A percentile compares a stretch with the other conserved stretches of the same genome.
These are phyloP conservation scores for Drosophila pachea DNA, from an alignment of 1,140 invertebrate species.

Conservation along the genomic window DNA sequence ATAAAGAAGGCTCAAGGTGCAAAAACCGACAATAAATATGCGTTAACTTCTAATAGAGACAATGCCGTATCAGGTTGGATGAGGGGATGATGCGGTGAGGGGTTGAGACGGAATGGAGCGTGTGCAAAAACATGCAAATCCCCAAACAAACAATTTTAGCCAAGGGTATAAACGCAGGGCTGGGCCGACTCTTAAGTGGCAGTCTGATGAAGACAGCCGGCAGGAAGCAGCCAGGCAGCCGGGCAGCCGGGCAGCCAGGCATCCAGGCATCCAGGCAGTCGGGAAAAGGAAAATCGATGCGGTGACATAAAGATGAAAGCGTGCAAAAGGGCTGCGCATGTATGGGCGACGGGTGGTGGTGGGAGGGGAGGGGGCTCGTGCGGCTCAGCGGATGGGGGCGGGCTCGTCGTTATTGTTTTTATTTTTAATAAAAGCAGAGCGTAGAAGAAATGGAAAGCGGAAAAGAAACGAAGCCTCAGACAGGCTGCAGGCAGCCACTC, in stretches of 20 bases:
- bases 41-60: conserved; percentile 70
- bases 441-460: conserved; percentile 10
- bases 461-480: conserved; percentile 10
- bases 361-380: conserved; percentile 25
- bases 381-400: conserved; percentile 19
- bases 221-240: background rate
- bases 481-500: conserved; percentile 23
- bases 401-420: conserved; percentile 56
- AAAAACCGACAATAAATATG: conserved; percentile 75
- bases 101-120: conserved; percentile 14
- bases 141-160: conserved; percentile 75
- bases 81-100: background rate
- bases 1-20: conserved; percentile 58
- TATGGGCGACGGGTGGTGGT: background rate
- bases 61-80: background rate
- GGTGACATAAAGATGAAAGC: conserved; percentile 73
- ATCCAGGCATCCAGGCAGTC: conserved; percentile 9
- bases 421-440: conserved; percentile 47
- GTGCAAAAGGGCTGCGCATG: conserved; percentile 36
- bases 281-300: conserved; percentile 55
- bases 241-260: conserved; percentile 12
- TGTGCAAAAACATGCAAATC: conserved; percentile 73
- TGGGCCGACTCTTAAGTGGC: conserved; percentile 46
- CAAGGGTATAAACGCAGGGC: conserved; percentile 44
- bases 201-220: conserved; percentile 33